These are phyloP conservation scores for Menura novaehollandiae DNA, from an alignment of 2,113 vertebrate genomes.

Conservation along the genomic window DNA sequence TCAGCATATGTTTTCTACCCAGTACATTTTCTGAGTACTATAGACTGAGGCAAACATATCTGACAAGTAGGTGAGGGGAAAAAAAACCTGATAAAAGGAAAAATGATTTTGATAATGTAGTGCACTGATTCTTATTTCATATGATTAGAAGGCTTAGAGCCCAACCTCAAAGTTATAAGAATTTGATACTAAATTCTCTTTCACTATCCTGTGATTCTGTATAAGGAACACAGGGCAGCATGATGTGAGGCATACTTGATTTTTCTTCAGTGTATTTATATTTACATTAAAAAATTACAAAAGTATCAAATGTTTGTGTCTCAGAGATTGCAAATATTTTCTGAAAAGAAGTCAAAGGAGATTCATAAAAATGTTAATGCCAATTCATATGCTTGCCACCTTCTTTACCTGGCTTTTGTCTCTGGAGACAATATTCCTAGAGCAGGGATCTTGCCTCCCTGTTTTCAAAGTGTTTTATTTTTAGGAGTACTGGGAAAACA, in stretches of 20 bases:
- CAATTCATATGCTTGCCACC: background rate
- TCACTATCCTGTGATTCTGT: background rate
- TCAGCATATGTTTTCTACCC: background rate
- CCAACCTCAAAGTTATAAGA: background rate
- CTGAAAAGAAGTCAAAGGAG: background rate
- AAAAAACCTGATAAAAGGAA: background rate
- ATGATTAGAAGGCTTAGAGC: background rate
- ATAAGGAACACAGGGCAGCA: background rate
- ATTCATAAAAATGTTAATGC: background rate
- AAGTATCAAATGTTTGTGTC: background rate
- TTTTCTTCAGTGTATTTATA: background rate
- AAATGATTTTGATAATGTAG: background rate
- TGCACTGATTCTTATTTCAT: background rate
- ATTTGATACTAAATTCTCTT: background rate
- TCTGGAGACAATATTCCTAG: background rate
- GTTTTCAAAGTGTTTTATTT: background rate
- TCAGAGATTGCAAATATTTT: background rate
- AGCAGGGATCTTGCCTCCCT: background rate
- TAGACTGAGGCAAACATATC: background rate
- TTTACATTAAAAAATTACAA: background rate
- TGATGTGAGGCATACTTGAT: background rate
- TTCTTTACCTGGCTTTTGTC: background rate
- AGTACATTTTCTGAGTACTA: background rate
- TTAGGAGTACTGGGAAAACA: background rate
- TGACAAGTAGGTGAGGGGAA: background rate